These are phyloP conservation scores for Sigmodon hispidus DNA, from an alignment of 2,113 vertebrate genomes.

Conservation along the genomic window DNA sequence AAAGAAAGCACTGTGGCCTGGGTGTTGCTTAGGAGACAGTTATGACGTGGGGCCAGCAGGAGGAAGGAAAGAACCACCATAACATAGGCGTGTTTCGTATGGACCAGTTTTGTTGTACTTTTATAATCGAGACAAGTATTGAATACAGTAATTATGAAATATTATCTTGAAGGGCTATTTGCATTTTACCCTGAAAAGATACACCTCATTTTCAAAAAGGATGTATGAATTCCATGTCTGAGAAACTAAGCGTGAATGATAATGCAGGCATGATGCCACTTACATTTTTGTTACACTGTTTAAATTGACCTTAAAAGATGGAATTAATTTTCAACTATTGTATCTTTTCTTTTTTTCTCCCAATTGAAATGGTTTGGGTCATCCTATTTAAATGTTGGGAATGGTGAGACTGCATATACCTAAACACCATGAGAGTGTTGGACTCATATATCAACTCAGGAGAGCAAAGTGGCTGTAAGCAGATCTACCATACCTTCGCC, in stretches of 20 bases:
- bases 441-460: too few species aligned
- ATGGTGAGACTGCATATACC: not conserved
- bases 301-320: not conserved
- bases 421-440: not conserved
- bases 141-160: not conserved
- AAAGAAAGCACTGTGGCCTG: constrained; percentile 41
- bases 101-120: constrained; percentile 1
- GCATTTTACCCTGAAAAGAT: not conserved
- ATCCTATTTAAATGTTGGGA: not conserved
- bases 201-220: not conserved
- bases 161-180: not conserved
- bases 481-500: not conserved
- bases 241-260: not conserved
- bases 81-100: constrained; percentile 2
- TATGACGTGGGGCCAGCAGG: not conserved
- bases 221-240: not conserved
- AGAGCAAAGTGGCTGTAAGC: not conserved
- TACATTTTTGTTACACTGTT: not conserved
- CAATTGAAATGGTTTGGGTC: not conserved
- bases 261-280: not conserved
- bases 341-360: too few species aligned
- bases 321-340: not conserved
- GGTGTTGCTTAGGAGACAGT: constrained; percentile 11
- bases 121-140: not conserved
- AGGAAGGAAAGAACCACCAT: not conserved